A percentile compares a stretch with the other conserved stretches of the same genome.
These are phyloP conservation scores for Drosophila sechellia DNA, from an alignment of 1,140 invertebrate genomes.

Conservation along the genomic window DNA sequence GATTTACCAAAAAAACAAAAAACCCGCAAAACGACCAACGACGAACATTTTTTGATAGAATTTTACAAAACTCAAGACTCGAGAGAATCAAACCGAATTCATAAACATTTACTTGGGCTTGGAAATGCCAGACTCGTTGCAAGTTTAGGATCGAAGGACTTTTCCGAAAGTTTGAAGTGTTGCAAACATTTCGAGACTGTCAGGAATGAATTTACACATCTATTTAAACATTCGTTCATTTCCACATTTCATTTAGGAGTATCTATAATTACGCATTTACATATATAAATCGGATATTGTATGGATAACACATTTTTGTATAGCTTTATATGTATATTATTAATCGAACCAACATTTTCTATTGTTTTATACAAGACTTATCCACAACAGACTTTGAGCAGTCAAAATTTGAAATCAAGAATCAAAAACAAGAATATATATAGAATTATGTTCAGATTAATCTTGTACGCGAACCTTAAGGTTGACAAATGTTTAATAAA, in stretches of 20 bases:
- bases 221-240: constrained; percentile 37
- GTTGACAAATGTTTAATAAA: constrained; percentile 45
- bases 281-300: constrained; percentile 42
- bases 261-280: constrained; percentile 46
- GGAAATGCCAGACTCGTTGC: constrained; percentile 10
- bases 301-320: constrained; percentile 62
- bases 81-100: constrained; percentile 40
- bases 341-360: constrained; percentile 57
- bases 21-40: constrained; percentile 56
- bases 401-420: constrained; percentile 45
- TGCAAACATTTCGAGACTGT: constrained; percentile 52
- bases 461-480: constrained; percentile 20
- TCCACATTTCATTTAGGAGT: constrained; percentile 40
- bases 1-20: constrained; percentile 17
- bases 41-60: constrained; percentile 69
- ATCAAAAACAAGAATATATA: constrained; percentile 36
- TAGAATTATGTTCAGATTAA: constrained; percentile 32
- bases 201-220: constrained; percentile 37
- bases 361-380: constrained; percentile 49
- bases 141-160: constrained; percentile 4
- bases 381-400: constrained; percentile 21
- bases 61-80: constrained; percentile 53
- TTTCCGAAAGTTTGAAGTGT: constrained; percentile 23
- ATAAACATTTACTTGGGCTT: constrained; percentile 49
- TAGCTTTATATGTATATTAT: constrained; percentile 76